These are phyloP conservation scores for Congeria kusceri DNA, from an alignment of 2,888 invertebrate species.

Conservation along the genomic window DNA sequence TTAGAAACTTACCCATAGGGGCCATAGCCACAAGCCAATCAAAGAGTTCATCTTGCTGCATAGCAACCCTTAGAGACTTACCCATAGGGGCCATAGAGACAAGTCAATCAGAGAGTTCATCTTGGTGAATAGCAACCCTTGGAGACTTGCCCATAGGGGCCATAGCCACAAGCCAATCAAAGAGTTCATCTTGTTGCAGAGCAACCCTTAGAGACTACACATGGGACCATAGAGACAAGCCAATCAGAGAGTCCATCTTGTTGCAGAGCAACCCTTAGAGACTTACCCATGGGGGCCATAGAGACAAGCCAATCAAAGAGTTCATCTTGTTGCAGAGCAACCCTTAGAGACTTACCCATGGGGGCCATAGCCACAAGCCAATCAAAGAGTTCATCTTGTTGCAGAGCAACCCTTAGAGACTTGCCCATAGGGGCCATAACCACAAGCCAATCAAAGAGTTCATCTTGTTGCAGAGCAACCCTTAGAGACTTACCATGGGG, in stretches of 20 bases:
- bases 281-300: slow-evolving; percentile 90
- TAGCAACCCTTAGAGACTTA: slow-evolving; percentile 89
- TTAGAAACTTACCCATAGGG: slow-evolving; percentile 88
- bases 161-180: no score
- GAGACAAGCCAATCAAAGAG: slow-evolving; percentile 89
- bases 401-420: slow-evolving; percentile 88
- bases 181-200: no score
- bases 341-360: no score
- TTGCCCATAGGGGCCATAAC: slow-evolving; percentile 89
- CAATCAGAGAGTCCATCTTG: slow-evolving; percentile 88
- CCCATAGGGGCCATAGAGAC: slow-evolving; percentile 90
- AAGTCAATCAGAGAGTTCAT: slow-evolving; percentile 88
- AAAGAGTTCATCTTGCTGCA: slow-evolving; percentile 87
- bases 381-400: slow-evolving; percentile 88
- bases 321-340: slow-evolving; percentile 87
- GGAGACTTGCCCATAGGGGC: slow-evolving; percentile 82
- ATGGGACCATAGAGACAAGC: slow-evolving; percentile 89
- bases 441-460: slow-evolving; percentile 89
- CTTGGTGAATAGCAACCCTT: slow-evolving; percentile 87
- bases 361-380: no score
- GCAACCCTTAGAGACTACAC: slow-evolving; percentile 88
- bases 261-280: slow-evolving; percentile 88
- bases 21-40: slow-evolving; percentile 89
- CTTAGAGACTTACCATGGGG: slow-evolving; percentile 87
- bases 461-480: slow-evolving; percentile 86